A percentile compares a stretch with the other conserved stretches of the same genome.
These are phyloP conservation scores for Cotesia glomerata DNA, from an alignment of 1,140 invertebrate species.

Conservation along the genomic window DNA sequence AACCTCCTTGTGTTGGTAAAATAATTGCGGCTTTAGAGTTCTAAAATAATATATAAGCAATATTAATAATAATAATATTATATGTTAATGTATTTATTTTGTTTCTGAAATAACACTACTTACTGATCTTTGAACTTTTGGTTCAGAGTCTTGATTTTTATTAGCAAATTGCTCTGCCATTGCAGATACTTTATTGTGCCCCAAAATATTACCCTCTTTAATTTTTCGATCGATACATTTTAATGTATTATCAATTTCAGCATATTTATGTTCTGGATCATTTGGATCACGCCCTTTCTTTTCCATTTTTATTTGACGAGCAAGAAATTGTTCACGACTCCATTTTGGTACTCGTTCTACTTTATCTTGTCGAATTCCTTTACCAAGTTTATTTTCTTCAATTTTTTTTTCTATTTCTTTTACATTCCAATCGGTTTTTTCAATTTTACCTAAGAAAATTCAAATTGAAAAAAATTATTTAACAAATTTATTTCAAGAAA, in stretches of 20 bases:
- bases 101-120: slow-evolving; percentile 48
- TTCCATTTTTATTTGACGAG: slow-evolving; percentile 78
- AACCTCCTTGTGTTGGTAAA: slow-evolving; percentile 70
- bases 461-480: slow-evolving; percentile 22
- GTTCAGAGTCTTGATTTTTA: slow-evolving; percentile 68
- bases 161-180: slow-evolving; percentile 81
- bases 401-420: slow-evolving; percentile 91
- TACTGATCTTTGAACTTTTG: slow-evolving; percentile 70
- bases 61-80: slow-evolving; percentile 4
- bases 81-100: too few relatives aligned
- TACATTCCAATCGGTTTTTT: slow-evolving; percentile 91
- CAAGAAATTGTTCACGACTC: slow-evolving; percentile 86
- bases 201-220: slow-evolving; percentile 77
- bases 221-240: slow-evolving; percentile 82
- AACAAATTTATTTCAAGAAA: background rate
- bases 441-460: slow-evolving; percentile 73
- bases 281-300: slow-evolving; percentile 68
- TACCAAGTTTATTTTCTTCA: slow-evolving; percentile 79
- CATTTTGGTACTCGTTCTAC: slow-evolving; percentile 88
- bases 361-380: slow-evolving; percentile 68
- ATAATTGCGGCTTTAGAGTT: slow-evolving; percentile 67
- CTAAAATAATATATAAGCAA: slow-evolving; percentile 52
- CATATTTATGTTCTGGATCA: slow-evolving; percentile 69
- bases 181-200: slow-evolving; percentile 85
- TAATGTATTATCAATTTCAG: slow-evolving; percentile 81